Percentiles rank a stretch among this genome's conserved stretches.
phyloP scores from a whole-genome alignment of 1,140 invertebrate genomes.

The Leptestheria dahalacensis region DNA sequence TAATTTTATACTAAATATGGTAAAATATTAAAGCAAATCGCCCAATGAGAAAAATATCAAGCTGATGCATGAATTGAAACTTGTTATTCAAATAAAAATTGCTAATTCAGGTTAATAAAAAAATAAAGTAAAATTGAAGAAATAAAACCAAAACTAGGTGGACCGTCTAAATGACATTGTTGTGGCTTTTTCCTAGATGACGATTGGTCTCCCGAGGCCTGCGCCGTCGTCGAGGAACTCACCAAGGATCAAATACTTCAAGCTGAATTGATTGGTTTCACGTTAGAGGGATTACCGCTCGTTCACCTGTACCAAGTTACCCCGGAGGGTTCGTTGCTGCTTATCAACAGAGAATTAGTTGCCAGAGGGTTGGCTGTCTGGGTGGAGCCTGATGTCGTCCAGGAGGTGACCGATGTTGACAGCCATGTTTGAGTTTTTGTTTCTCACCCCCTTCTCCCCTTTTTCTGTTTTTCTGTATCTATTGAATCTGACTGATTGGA shows the following conservation, averaged over 20 bases:
- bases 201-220: constrained; percentile 56
- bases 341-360: constrained; percentile 49
- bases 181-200: no score
- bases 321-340: constrained; percentile 44
- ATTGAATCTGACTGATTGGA: no score
- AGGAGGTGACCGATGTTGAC: neutral
- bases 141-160: no score
- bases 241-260: constrained; percentile 63
- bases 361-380: constrained; percentile 47
- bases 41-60: neutral
- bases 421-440: no score
- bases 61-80: neutral
- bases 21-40: neutral
- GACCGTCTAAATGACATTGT: no score
- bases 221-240: constrained; percentile 52
- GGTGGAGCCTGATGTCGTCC: constrained; percentile 25
- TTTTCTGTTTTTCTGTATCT: no score
- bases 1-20: constrained; percentile 20
- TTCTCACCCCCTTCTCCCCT: no score
- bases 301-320: constrained; percentile 59
- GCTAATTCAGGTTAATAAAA: no score
- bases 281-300: constrained; percentile 53
- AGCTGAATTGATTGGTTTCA: constrained; percentile 69
- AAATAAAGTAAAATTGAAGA: no score
- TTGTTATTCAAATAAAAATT: constrained; percentile 18